Evolutionary conservation across 2,888 invertebrate species (phyloP).

Genomic region (Limnephilus rhombicus): DNA sequence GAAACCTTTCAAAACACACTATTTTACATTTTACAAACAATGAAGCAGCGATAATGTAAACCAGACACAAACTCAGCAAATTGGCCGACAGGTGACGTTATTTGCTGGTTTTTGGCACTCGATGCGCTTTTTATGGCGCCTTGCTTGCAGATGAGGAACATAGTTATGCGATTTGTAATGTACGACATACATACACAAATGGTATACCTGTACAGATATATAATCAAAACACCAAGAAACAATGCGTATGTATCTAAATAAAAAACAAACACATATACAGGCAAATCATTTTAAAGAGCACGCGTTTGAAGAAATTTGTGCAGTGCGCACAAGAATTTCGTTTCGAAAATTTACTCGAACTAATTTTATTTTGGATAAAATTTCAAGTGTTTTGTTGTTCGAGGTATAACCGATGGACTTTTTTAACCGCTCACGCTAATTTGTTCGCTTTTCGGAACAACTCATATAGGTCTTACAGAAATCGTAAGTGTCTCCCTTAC

Average conservation of each 20-base stretch:
- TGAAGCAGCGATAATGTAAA: background rate
- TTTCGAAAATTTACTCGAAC: too few species aligned
- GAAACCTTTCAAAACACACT: background rate
- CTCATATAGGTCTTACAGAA: too few species aligned
- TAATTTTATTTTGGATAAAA: too few species aligned
- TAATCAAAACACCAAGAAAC: background rate
- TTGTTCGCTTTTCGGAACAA: too few species aligned
- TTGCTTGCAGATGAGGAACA: background rate
- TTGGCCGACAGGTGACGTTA: background rate
- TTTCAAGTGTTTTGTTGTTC: too few species aligned
- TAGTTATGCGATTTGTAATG: background rate
- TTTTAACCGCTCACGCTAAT: too few species aligned
- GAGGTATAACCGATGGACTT: too few species aligned
- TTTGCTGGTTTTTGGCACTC: background rate
- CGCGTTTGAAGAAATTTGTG: too few species aligned
- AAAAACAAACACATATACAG: too few species aligned
- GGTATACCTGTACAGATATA: background rate
- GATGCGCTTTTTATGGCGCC: background rate
- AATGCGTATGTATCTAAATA: background rate
- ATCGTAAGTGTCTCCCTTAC: too few species aligned
- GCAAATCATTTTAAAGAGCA: too few species aligned
- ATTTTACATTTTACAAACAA: background rate
- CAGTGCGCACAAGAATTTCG: too few species aligned
- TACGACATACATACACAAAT: background rate
- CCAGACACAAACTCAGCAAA: background rate